Percentiles rank a stretch among this genome's conserved stretches.
These are phyloP conservation scores for Trididemnum nubilum DNA, from an alignment of 23 tunicate species.

Conservation along the genomic window DNA sequence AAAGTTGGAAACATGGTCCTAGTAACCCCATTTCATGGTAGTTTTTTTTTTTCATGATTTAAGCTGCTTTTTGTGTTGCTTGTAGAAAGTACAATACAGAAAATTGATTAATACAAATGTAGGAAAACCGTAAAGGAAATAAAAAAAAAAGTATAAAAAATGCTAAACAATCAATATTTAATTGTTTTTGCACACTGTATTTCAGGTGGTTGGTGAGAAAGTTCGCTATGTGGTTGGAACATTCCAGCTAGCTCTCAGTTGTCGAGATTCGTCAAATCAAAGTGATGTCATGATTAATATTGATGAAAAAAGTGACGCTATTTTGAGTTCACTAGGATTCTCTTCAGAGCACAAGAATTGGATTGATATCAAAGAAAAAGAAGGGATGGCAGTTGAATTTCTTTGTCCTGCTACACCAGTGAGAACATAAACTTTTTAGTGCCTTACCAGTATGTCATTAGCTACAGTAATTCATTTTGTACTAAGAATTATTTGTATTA, in stretches of 20 bases:
- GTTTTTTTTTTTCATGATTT: too few relatives aligned
- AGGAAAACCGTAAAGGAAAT: neutral
- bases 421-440: neutral
- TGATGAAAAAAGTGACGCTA: constrained; percentile 16
- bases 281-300: neutral
- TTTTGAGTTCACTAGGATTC: neutral
- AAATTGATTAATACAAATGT: too few relatives aligned
- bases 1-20: too few relatives aligned
- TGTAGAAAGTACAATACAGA: too few relatives aligned
- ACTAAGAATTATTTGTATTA: too few relatives aligned
- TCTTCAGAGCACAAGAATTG: constrained; percentile 19
- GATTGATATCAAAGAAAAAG: constrained; percentile 34
- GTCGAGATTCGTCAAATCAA: neutral
- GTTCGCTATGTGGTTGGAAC: constrained; percentile 40
- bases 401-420: constrained; percentile 33
- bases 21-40: too few relatives aligned
- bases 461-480: too few relatives aligned
- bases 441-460: neutral
- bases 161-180: neutral
- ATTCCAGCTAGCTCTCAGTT: constrained; percentile 14
- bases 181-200: neutral
- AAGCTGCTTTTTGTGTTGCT: too few relatives aligned
- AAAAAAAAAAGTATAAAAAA: neutral
- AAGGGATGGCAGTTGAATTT: constrained; percentile 51
- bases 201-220: constrained; percentile 41